Evolutionary conservation across 2,797 vertebrate genomes (phyloP), one percentile per base, ranked within the genome.

Genomic region (Apodemus agrarius): DNA sequence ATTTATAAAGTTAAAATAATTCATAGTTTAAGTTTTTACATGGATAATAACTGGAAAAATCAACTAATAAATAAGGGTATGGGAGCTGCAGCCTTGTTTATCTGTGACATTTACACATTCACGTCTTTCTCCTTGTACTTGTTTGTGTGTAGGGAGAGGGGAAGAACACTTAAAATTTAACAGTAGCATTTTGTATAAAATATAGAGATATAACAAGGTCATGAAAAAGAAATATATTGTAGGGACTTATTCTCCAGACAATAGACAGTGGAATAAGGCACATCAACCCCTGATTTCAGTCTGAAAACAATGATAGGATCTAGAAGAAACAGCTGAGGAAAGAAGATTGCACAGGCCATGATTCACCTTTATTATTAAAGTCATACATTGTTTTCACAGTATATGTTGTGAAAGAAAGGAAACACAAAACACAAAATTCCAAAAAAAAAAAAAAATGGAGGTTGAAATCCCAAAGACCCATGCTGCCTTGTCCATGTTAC

Each of bases 201-300:
- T 80, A 91, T 24, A 93, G 43, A 95, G 54, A 69, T 54, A 82
- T 65, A 89, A 12, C n/a, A 95, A 95, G 94, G 74, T 59, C 87
- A 82, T 63, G 65, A 81, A 57, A 93, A 93, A 1, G 14, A 94
- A 89, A 91, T 91, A 3, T 91, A 26, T 69, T 49, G 3, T 24
- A 63, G 7, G 37, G 19, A 95, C 97, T 95, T 92, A 89, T 92
- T 95, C 78, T 90, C n/a, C 37, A 81, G 67, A 96, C 93, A 91
- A 91, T 93, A 1, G 74, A 80, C 43, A 88, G 76, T 95, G 86
- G 95, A 97, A 97, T 92, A 91, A 59, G 1, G 40, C 67, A 19
- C 34, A 96, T 94, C 91, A 93, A 92, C 96, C 37, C 89, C 76
- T 97, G 80, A n/a, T 72, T 87, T 91, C 76, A 85, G 14, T 81